Evolutionary conservation across 2,797 vertebrate genomes (phyloP), one percentile per base, ranked within the genome.

Genomic region (Columba guinea): DNA sequence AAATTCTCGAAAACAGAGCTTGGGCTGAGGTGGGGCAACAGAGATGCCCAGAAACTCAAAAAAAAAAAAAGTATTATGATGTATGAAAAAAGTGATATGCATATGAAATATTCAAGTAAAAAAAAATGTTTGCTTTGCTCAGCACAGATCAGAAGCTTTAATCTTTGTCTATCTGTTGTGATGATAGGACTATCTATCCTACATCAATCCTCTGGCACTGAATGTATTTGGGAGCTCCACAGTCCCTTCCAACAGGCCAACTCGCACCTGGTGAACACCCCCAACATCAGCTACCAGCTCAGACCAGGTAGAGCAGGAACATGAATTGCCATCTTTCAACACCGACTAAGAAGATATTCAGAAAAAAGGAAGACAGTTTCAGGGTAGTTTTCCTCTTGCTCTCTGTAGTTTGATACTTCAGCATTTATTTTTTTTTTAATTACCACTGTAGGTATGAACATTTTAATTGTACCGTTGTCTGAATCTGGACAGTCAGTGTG

Each of bases 181-280:
- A 16, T 59, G 51, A 26, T 27, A 80, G 56, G 20, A 58, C 20
- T 64, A 60, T 20, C 46, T 58, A 63, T 15, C 5, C n/a, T 34
- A 3, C 37, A 39, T 59, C 44, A 59, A 1, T 30, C 32, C n/a
- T 67, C n/a, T 32, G 58, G 2, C 15, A 68, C 35, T 39, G 48
- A 93, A 75, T 0, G 7, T 15, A 52, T 10, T 7, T 0, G 3
- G 18, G 35, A 83, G n/a, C 23, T 51, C 41, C 51, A 49, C 22
- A 77, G 34, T 88, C 19, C 6, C 6, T 24, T 46, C 19, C 3
- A 6, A 6, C 48, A 58, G 41, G 32, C 17, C 37, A 75, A 3
- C 13, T 58, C 2, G 9, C 13, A 59, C 1, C 13, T 1, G 0
- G 10, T 34, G 39, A 87, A 65, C 28, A 44, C 23, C 60, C 22